Evolutionary conservation across 2,888 invertebrate genomes (phyloP), one percentile per base, ranked within the genome.

Genomic region (Amphimallon solstitiale): DNA sequence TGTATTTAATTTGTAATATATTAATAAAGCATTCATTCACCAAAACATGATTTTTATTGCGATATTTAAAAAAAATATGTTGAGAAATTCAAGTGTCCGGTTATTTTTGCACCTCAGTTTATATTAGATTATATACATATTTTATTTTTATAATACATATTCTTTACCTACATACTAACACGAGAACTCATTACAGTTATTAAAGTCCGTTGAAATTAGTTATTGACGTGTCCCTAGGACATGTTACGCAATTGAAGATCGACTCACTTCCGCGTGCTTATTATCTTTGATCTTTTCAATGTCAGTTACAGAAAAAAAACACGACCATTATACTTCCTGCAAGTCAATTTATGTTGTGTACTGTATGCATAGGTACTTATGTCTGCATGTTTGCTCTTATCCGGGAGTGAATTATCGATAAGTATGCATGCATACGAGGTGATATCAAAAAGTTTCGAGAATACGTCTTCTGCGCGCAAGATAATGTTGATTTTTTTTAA

Each of bases 231-330:
- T 46, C 46, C 61, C n/a, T 12, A 35, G 43, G 61, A 23, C 61
- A 61, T 35, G 61, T 61, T 61, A 48, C 46, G 46, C 46, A 61
- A 61, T 34, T 14, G 61, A 61, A 35, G 61, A 61, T 61, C 46
- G 35, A 35, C 23, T 37, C 35, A 37, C 46, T 61, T 61, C 61
- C 61, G 61, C 29, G 46, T 61, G 19, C 48, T 46, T 46, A 46
- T 48, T 48, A 48, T 48, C 46, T 48, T 46, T 48, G 61, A 61
- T 61, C 61, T 35, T 46, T 61, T 46, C 61, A 61, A 48, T 61
- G 61, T 61, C 61, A 61, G 35, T 61, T 61, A 48, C 46, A 45
- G 35, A 48, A 37, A 60, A 38, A 21, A 52, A 52, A 61, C 7
- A 10, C 35, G 19, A 23, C 19, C 61, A 48, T 48, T 48, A 48